These are phyloP conservation scores for Apodemus sylvaticus DNA, from an alignment of 2,113 vertebrate species.

Conservation along the genomic window DNA sequence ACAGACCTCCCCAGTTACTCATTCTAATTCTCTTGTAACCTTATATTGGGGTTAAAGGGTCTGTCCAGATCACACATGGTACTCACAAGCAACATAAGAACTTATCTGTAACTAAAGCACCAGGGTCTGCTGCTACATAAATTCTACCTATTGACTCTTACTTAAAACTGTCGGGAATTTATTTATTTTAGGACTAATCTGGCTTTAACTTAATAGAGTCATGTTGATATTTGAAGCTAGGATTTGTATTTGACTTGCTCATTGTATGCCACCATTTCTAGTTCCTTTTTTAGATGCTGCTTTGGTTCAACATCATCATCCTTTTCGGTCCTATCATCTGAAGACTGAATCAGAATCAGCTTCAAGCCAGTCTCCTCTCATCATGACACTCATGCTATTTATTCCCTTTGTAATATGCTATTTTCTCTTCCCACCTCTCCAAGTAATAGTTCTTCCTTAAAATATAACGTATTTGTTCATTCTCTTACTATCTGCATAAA, in stretches of 20 bases:
- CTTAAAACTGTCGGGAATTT: background rate
- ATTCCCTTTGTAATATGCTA: background rate
- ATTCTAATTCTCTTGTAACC: background rate
- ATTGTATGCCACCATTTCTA: background rate
- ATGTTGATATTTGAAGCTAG: background rate
- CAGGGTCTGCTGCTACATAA: background rate
- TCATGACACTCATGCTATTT: background rate
- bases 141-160: background rate
- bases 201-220: background rate
- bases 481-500: background rate
- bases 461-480: background rate
- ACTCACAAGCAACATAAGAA: background rate
- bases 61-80: background rate
- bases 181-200: background rate
- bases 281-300: background rate
- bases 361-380: background rate
- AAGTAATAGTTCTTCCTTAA: background rate
- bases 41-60: background rate
- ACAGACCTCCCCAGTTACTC: background rate
- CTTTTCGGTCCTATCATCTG: background rate
- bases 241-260: background rate
- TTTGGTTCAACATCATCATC: background rate
- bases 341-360: background rate
- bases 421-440: background rate
- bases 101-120: background rate